A percentile compares a stretch with the other conserved stretches of the same genome.
These are phyloP conservation scores for Chaitophorus viminalis DNA, from an alignment of 2,888 invertebrate genomes.

Conservation along the genomic window DNA sequence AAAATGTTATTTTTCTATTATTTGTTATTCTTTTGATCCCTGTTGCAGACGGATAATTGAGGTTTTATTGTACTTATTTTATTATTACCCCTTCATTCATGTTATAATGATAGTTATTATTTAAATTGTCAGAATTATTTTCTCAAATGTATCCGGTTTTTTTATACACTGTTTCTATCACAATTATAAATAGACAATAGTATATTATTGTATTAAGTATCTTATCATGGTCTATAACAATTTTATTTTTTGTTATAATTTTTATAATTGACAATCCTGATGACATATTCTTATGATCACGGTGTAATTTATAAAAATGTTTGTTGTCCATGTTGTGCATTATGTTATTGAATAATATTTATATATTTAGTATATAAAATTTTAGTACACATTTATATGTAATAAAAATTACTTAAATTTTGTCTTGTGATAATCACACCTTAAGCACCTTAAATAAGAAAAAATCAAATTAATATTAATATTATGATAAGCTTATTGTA, in stretches of 20 bases:
- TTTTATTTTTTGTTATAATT: too few species aligned
- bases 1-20: too few species aligned
- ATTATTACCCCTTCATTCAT: neutral
- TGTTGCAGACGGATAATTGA: too few species aligned
- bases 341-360: neutral
- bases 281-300: neutral
- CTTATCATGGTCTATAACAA: too few species aligned
- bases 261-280: neutral
- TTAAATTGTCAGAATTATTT: neutral
- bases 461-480: slow-evolving; percentile 22
- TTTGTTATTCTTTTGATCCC: too few species aligned
- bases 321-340: neutral
- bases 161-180: neutral
- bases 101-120: neutral
- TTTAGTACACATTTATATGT: neutral
- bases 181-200: too few species aligned
- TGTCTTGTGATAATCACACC: slow-evolving; percentile 4
- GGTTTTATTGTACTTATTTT: too few species aligned
- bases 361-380: too few species aligned
- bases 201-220: too few species aligned
- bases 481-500: slow-evolving; percentile 15
- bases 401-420: slow-evolving; percentile 6
- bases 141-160: neutral
- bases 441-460: slow-evolving; percentile 3
- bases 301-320: neutral